Evolutionary conservation across 2,888 invertebrate genomes (phyloP), one percentile per base, ranked within the genome.

Genomic region (Xanthia icteritia): DNA sequence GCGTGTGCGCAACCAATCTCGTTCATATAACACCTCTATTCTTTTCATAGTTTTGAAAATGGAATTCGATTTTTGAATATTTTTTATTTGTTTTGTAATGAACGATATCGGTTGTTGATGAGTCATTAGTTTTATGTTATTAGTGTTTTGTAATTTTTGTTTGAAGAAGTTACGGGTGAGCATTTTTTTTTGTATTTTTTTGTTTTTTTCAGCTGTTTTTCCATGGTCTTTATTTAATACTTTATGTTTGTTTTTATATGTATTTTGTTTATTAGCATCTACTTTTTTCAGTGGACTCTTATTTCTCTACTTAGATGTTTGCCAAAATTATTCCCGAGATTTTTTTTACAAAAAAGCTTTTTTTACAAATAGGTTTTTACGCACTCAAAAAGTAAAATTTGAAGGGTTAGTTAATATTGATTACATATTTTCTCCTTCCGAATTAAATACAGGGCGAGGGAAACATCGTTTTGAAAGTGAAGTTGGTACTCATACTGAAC

Each of bases 1-100:
- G 82, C 90, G 84, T 77, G 81, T 76, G 84, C 89, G 89, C 89
- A 83, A 81, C 82, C 69, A 77, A 83, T 71, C 61, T 87, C 83
- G 70, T 89, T 85, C 73, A 79, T 70, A 51, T 20, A 15, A 64
- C 60, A 45, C 70, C 56, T 81, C 51, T 79, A 60, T 71, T 48
- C 39, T 78, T 77, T 85, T 77, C 45, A n/a, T 51, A 76, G 73
- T 72, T 42, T 73, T 80, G 51, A 77, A 68, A 73, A 72, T 67
- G 15, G 39, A 71, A 54, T 65, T 45, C 5, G 13, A 27, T 23
- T 61, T 39, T 54, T 77, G 0, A 61, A 45, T 67, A 31, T 0
- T 74, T 72, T 77, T 68, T 31, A 20, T 36, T 73, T 64, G 13
- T 48, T 67, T 56, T 61, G 39, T 65, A 39, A 74, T 81, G 58